Conservation (phyloP, 2,888 invertebrate species). For the Caenorhabditis sulstoni region DNA sequence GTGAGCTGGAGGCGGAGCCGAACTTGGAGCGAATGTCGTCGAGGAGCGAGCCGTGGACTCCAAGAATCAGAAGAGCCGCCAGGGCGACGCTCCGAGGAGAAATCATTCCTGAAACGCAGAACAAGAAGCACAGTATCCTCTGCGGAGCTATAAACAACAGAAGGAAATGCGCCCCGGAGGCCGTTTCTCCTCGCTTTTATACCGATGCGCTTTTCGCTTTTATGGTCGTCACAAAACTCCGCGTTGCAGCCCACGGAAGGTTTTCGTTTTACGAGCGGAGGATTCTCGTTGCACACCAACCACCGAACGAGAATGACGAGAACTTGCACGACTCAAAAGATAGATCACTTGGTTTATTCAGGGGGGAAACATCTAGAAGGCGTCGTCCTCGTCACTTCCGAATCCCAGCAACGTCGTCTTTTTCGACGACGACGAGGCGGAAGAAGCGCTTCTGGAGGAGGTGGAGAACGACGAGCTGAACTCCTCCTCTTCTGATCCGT, state of each 20-base stretch:
- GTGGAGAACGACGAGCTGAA: slow-evolving; percentile 25
- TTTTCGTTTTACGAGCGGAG: slow-evolving; percentile 25
- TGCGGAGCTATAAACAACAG: slow-evolving; percentile 9
- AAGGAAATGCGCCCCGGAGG: slow-evolving; percentile 6
- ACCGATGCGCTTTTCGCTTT: slow-evolving; percentile 20
- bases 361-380: background rate
- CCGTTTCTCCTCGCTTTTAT: slow-evolving; percentile 27
- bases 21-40: slow-evolving; percentile 39
- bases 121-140: background rate
- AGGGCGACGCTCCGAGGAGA: slow-evolving; percentile 45
- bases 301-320: background rate
- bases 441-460: slow-evolving; percentile 25
- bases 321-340: background rate
- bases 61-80: slow-evolving; percentile 43
- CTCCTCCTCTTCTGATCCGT: slow-evolving; percentile 41
- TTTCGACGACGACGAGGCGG: slow-evolving; percentile 30
- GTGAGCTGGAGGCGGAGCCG: background rate
- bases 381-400: slow-evolving; percentile 9
- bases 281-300: slow-evolving; percentile 21
- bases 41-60: slow-evolving; percentile 36
- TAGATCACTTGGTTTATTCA: slow-evolving; percentile 1
- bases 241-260: slow-evolving; percentile 21
- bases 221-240: slow-evolving; percentile 34
- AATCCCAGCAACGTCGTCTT: slow-evolving; percentile 13
- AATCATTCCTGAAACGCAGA: slow-evolving; percentile 36